Evolutionary conservation across 2,888 invertebrate genomes (phyloP), one percentile per base, ranked within the genome.

Genomic region (Eulithis prunata): DNA sequence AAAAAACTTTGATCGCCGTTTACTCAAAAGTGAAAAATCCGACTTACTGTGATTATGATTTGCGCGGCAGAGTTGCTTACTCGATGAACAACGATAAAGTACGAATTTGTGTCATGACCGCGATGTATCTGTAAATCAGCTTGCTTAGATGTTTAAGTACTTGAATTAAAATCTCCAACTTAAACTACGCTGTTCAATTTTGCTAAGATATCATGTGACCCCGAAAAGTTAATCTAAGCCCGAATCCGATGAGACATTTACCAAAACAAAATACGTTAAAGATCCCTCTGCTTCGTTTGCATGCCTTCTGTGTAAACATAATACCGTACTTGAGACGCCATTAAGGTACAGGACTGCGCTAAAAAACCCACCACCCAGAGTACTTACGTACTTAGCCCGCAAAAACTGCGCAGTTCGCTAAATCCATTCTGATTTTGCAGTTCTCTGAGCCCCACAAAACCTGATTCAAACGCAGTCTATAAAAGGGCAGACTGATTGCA

Each of bases 41-140:
- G n/a, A n/a, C n/a, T n/a, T n/a, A n/a, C n/a, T n/a, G n/a, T n/a
- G n/a, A n/a, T n/a, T n/a, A n/a, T n/a, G n/a, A n/a, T n/a, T n/a
- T n/a, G n/a, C n/a, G n/a, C n/a, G n/a, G n/a, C n/a, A n/a, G n/a
- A n/a, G n/a, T 72, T 72, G 72, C 61, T 66, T 69, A 69, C 77
- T 79, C 71, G 71, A 76, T 75, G 72, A 66, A 73, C 62, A 71
- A 73, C 59, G 68, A 77, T 76, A 75, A 77, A 69, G 70, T 78
- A 75, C 74, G 74, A 75, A 81, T 80, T 77, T 69, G 78, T 80
- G 78, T 72, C 78, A 75, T 73, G 80, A 77, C 73, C 78, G 74
- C 74, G 74, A 74, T 76, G 53, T n/a, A 59, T 49, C 55, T 54
- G 49, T 28, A 54, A 53, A 38, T 10, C 13, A 60, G 58, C 61